Conservation (phyloP, 2,113 vertebrate species). For the Microcebus ravelobensis region DNA sequence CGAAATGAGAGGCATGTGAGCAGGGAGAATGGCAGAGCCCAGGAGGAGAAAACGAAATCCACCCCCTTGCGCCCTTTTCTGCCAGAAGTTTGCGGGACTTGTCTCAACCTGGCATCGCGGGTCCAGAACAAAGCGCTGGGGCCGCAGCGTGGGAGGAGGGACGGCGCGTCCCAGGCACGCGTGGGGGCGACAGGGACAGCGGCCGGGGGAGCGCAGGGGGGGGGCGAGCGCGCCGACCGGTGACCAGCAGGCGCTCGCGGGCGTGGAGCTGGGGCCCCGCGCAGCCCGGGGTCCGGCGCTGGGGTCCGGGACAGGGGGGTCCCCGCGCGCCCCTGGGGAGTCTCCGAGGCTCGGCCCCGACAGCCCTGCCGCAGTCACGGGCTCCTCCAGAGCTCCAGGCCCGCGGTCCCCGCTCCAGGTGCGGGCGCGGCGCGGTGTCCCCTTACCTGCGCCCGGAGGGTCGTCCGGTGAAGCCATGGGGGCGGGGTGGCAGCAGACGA, state of each 20-base stretch:
- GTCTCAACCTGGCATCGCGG: slow-evolving; percentile 46
- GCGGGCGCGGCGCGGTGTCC: background rate
- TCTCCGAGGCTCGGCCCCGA: background rate
- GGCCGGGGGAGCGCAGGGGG: background rate
- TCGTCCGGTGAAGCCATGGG: slow-evolving; percentile 83
- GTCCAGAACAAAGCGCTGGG: slow-evolving; percentile 60
- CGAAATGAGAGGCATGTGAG: background rate
- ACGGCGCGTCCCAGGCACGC: background rate
- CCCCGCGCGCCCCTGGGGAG: background rate
- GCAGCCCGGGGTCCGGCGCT: background rate
- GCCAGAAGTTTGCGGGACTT: background rate
- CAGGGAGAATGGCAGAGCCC: background rate
- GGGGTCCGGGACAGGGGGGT: too few relatives aligned
- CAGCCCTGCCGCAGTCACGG: background rate
- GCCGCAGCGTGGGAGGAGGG: background rate
- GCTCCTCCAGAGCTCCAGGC: background rate
- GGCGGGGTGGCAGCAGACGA: background rate
- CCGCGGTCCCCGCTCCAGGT: background rate
- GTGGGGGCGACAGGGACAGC: background rate
- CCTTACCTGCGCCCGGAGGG: slow-evolving; percentile 80
- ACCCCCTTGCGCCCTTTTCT: background rate
- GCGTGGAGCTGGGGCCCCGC: background rate
- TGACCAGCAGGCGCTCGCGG: background rate
- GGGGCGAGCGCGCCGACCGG: too few relatives aligned
- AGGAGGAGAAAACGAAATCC: background rate